These are phyloP conservation scores for Tragelaphus eurycerus DNA, from an alignment of 2,797 vertebrate genomes.

Conservation along the genomic window DNA sequence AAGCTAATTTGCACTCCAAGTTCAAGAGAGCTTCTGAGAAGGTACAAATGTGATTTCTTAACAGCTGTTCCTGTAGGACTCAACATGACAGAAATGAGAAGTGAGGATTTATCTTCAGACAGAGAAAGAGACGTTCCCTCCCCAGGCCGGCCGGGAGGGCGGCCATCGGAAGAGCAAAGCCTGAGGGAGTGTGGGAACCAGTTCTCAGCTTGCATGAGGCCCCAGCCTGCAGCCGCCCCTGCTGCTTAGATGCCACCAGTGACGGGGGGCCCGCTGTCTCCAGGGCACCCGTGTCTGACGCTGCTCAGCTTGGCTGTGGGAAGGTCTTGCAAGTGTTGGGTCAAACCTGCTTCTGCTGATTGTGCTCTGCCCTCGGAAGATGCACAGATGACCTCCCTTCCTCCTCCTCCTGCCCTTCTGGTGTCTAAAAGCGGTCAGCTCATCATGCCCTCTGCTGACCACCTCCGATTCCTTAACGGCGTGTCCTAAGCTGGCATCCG, in stretches of 20 bases:
- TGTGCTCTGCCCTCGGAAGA: not conserved
- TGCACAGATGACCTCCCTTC: rapidly evolving
- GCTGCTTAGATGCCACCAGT: not conserved
- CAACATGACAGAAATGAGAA: slow-evolving; percentile 3
- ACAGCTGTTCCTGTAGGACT: slow-evolving; percentile 52
- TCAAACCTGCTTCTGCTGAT: not conserved
- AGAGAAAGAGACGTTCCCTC: not conserved
- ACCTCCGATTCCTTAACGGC: rapidly evolving
- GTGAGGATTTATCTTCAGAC: not conserved
- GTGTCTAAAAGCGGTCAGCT: not conserved
- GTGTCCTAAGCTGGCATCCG: rapidly evolving
- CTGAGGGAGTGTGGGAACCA: rapidly evolving
- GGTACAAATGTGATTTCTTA: slow-evolving; percentile 72
- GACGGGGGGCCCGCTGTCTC: not conserved
- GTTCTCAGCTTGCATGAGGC: rapidly evolving
- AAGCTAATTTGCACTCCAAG: slow-evolving; percentile 78
- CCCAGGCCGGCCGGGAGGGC: not conserved
- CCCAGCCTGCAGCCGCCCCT: not conserved
- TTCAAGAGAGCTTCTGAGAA: slow-evolving; percentile 75
- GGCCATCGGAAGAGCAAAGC: not conserved
- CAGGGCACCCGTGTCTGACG: rapidly evolving
- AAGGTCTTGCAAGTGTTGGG: too few species aligned
- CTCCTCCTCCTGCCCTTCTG: not conserved
- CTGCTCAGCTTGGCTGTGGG: not conserved
- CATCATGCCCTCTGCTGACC: not conserved